Percentiles rank a stretch among this genome's conserved stretches.
These are phyloP conservation scores for Lomographa bimaculata DNA, from an alignment of 2,888 invertebrate species.

Conservation along the genomic window DNA sequence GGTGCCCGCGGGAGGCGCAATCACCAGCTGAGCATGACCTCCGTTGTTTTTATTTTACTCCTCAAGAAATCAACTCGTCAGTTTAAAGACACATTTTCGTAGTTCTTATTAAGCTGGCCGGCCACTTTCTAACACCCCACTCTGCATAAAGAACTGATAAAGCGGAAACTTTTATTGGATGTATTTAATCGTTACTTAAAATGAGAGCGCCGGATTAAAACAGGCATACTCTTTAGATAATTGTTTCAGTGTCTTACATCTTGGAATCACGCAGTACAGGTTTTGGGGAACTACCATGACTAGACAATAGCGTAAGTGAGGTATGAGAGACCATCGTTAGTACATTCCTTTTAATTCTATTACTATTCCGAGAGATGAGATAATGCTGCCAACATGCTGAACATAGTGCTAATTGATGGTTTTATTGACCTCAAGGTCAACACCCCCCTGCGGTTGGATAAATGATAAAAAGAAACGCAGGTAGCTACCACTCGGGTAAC, in stretches of 20 bases:
- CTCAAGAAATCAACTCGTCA: constrained; percentile 20
- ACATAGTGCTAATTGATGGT: no score
- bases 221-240: constrained; percentile 15
- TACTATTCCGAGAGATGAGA: no score
- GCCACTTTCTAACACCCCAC: constrained; percentile 36
- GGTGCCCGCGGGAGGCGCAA: constrained; percentile 42
- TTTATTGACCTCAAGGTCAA: no score
- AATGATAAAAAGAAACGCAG: no score
- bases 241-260: constrained; percentile 22
- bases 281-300: constrained; percentile 38
- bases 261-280: constrained; percentile 24
- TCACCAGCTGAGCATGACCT: constrained; percentile 55
- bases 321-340: constrained; percentile 28
- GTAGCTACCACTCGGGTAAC: no score
- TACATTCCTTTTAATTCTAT: no score
- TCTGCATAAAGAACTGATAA: constrained; percentile 53
- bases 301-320: constrained; percentile 36
- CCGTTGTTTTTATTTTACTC: constrained; percentile 47
- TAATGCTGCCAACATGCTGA: no score
- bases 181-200: constrained; percentile 31
- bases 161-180: constrained; percentile 46
- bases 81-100: constrained; percentile 31
- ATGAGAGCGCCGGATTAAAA: constrained; percentile 13
- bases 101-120: constrained; percentile 38
- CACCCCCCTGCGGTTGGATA: no score